Evolutionary conservation across 1,140 invertebrate species (phyloP).

Genomic region (Aphaenogaster rudis): DNA sequence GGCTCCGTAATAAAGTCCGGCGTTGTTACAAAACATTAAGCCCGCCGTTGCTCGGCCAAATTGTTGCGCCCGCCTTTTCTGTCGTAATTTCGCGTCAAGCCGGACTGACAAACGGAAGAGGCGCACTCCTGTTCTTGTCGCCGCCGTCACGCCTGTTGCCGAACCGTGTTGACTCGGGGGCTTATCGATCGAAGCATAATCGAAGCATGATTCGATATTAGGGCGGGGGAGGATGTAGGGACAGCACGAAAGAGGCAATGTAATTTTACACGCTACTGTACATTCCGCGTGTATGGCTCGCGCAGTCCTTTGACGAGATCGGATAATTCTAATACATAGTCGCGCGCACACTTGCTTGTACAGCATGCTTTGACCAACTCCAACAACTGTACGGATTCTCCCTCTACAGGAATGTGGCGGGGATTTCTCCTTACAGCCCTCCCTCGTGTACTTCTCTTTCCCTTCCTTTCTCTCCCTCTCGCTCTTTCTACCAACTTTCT

Average conservation of each 20-base stretch:
- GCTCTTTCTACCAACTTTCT: slow-evolving; percentile 22
- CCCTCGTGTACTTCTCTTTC: not conserved
- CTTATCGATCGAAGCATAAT: slow-evolving; percentile 39
- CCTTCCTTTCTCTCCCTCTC: not conserved
- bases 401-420: slow-evolving; percentile 51
- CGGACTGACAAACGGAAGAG: slow-evolving; percentile 17
- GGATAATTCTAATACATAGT: slow-evolving; percentile 83
- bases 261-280: slow-evolving; percentile 72
- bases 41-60: slow-evolving; percentile 48
- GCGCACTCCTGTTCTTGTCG: not conserved
- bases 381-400: slow-evolving; percentile 73
- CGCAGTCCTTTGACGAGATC: slow-evolving; percentile 72
- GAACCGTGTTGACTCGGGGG: not conserved
- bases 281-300: slow-evolving; percentile 65
- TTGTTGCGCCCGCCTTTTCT: slow-evolving; percentile 47
- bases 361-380: slow-evolving; percentile 80
- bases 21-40: slow-evolving; percentile 61
- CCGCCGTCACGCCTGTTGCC: not conserved
- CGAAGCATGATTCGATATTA: slow-evolving; percentile 17
- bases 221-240: slow-evolving; percentile 10
- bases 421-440: slow-evolving; percentile 51
- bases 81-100: slow-evolving; percentile 26
- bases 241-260: not conserved
- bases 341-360: slow-evolving; percentile 64
- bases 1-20: slow-evolving; percentile 57